Percentiles rank a stretch among this genome's conserved stretches.
phyloP scores from a whole-genome alignment of 2,797 vertebrate genomes.

The Hipposideros larvatus region DNA sequence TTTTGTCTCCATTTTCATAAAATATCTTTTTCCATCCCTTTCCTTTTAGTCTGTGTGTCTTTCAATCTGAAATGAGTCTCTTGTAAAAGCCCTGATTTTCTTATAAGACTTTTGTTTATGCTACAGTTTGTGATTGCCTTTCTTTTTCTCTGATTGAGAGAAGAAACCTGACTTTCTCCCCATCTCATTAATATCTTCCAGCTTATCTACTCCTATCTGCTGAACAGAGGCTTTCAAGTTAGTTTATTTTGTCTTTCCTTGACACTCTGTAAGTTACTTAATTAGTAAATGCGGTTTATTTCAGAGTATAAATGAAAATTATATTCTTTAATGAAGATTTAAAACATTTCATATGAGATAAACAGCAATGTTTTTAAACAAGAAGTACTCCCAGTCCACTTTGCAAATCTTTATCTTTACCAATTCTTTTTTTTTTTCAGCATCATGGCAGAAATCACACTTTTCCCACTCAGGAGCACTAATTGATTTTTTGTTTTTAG shows the following conservation, averaged over 20 bases:
- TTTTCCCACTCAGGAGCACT: neutral
- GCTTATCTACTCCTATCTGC: neutral
- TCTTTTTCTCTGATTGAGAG: neutral
- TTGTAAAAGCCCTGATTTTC: neutral
- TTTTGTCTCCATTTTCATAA: no score
- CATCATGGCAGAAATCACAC: no score
- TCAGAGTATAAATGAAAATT: conserved; percentile 10
- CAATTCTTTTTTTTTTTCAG: neutral
- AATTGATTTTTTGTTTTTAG: conserved; percentile 42
- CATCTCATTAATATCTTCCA: neutral
- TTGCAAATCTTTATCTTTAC: conserved; percentile 2
- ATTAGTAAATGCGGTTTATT: neutral
- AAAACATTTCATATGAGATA: neutral
- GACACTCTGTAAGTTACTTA: neutral
- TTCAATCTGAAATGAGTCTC: no score
- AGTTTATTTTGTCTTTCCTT: neutral
- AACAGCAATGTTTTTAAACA: conserved; percentile 13
- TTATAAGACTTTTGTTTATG: neutral
- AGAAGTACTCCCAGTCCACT: neutral
- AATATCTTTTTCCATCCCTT: no score
- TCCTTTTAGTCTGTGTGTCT: no score
- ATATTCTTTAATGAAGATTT: neutral
- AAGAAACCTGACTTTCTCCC: neutral
- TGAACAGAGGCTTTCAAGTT: neutral
- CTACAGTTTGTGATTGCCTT: neutral